phyloP scores from a whole-genome alignment of 1,140 invertebrate genomes.

The Nixonia krombeini region DNA sequence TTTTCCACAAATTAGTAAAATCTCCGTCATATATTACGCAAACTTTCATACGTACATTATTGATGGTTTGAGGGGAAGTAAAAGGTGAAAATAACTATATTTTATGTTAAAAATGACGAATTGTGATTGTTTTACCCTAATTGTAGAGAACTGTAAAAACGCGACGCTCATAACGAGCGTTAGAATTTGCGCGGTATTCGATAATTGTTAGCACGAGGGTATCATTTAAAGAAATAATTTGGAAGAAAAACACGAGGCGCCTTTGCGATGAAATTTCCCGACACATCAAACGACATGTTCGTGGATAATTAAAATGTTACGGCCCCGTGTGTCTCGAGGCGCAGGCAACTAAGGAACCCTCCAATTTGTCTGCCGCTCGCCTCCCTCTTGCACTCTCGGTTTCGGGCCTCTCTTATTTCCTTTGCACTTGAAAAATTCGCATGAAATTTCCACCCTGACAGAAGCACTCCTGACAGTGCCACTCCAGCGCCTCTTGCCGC shows the following conservation, averaged over 20 bases:
- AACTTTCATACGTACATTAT: no score
- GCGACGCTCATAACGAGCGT: no score
- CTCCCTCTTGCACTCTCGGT: conserved; percentile 18
- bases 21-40: no score
- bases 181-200: no score
- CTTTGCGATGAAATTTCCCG: neutral
- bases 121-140: no score
- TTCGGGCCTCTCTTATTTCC: conserved; percentile 25
- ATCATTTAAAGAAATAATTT: conserved; percentile 1
- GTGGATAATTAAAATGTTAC: conserved; percentile 11
- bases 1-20: no score
- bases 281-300: conserved; percentile 7
- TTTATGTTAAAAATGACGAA: no score
- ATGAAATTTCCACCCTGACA: conserved; percentile 29
- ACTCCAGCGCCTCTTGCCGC: conserved; percentile 5
- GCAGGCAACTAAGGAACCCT: conserved; percentile 27
- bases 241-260: neutral
- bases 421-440: conserved; percentile 43
- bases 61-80: no score
- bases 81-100: no score
- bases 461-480: conserved; percentile 22
- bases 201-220: no score
- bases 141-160: no score
- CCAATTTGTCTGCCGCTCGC: conserved; percentile 47
- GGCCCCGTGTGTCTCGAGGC: neutral